Base-by-base conservation (phyloP, 2,797 vertebrate species). In the Oreochromis mossambicus region DNA sequence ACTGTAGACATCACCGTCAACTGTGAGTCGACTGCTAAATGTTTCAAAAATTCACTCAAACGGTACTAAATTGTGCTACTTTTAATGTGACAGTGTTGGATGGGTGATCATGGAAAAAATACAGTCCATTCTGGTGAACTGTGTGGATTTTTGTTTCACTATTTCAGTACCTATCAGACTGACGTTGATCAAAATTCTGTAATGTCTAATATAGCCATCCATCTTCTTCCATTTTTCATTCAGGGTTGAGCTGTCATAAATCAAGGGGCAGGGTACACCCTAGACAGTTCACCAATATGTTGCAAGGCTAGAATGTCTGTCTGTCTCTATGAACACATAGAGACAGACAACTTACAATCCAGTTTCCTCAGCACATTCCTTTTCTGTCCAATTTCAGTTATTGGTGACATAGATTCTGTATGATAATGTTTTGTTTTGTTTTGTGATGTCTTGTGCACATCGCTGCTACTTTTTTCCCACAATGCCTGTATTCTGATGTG, bases 1-100 rank as follows among this genome's bases (percentile, higher is more conserved):
- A 96, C 94, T 2, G 86, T 97, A 14, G 93, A 96, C 89, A 93
- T 97, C 90, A 96, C 93, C 2, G 96, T 97, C 81, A 97, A 96
- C 94, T 97, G 96, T 97, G 91, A 97, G 96, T 96, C 17, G 19
- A 6, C 54, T n/a, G 32, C 52, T 32, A 12, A 78, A 56, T 51
- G 46, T 75, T 75, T 75, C 26, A 32, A 50, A 50, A 32, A 32
- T 34, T 75, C 26, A 75, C 17, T 32, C 4, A 75, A 50, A 75
- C 1, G 10, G 17, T 73, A 43, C 24, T 48, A 29, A 48, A 48
- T 73, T 61, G 32, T 38, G 19, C 3, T 19, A 63, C 34, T 63
- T 63, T 21, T 63, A 38, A 36, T n/a, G 32, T 34, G 32, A 63
- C 58, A 13, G 5, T 63, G 34, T 48, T 73, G 24, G 24, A 48